Evolutionary conservation across 2,113 vertebrate species (phyloP).

Genomic region (Phalacrocorax pelagicus): DNA sequence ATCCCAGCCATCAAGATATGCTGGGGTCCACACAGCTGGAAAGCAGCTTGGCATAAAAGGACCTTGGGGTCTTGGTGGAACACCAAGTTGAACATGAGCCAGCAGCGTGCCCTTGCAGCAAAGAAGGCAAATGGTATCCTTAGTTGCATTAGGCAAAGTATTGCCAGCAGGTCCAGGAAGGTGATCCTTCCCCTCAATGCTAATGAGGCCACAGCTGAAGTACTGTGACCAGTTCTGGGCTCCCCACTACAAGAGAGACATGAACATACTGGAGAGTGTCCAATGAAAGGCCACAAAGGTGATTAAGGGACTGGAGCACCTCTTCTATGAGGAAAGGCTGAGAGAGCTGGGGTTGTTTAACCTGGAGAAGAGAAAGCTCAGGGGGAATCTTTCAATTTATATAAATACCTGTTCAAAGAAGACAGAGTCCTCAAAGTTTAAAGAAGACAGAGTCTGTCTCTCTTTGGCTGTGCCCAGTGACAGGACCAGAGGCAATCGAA

Average conservation of each 20-base stretch:
- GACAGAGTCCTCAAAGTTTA: background rate
- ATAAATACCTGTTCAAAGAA: background rate
- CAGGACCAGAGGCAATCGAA: background rate
- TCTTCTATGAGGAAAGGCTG: background rate
- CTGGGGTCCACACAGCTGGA: background rate
- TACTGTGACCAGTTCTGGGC: background rate
- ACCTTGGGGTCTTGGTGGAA: background rate
- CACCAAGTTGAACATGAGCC: background rate
- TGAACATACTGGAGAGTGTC: background rate
- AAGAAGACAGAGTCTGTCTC: background rate
- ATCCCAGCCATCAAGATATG: accelerated
- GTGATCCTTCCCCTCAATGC: background rate
- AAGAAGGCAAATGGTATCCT: background rate
- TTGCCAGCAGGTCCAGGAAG: background rate
- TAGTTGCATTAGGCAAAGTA: background rate
- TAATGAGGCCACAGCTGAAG: background rate
- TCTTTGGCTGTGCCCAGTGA: background rate
- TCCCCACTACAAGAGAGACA: background rate
- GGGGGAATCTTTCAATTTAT: background rate
- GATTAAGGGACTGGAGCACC: background rate
- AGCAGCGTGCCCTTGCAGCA: background rate
- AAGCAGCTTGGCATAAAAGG: background rate
- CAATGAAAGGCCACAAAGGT: background rate
- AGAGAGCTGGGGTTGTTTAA: background rate
- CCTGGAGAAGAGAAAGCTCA: background rate